A percentile compares a stretch with the other conserved stretches of the same genome.
phyloP scores from a whole-genome alignment of 2,888 invertebrate species.

The Cerastoderma edule region DNA sequence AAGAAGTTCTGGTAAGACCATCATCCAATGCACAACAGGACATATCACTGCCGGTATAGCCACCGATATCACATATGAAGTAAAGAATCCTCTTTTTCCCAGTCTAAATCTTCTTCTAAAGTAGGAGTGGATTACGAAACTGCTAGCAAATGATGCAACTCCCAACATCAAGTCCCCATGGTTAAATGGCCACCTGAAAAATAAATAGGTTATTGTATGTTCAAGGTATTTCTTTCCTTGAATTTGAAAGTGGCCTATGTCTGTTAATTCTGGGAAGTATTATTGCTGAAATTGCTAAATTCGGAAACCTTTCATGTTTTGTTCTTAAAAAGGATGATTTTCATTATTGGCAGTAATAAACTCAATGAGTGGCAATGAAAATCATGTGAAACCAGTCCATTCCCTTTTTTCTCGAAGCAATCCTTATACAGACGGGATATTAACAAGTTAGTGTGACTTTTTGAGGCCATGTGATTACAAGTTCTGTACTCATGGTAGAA shows the following conservation, averaged over 20 bases:
- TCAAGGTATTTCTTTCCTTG: too few species aligned
- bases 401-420: too few species aligned
- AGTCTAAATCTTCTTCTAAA: background rate
- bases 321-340: background rate
- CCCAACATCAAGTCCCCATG: background rate
- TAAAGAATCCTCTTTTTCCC: background rate
- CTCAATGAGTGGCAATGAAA: background rate
- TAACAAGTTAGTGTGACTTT: too few species aligned
- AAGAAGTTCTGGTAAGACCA: background rate
- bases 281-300: too few species aligned
- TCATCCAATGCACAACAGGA: background rate
- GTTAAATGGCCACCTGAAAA: slow-evolving; percentile 26
- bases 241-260: too few species aligned
- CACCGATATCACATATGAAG: background rate
- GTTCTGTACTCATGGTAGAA: too few species aligned
- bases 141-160: background rate
- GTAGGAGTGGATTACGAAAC: background rate
- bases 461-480: too few species aligned
- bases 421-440: too few species aligned
- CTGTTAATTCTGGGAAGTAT: background rate
- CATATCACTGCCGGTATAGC: background rate
- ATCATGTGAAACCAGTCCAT: background rate
- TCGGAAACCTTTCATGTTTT: too few species aligned
- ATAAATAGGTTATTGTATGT: background rate
- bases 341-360: background rate